Conservation (phyloP, 2,797 vertebrate species). For the Micrastur ruficollis region DNA sequence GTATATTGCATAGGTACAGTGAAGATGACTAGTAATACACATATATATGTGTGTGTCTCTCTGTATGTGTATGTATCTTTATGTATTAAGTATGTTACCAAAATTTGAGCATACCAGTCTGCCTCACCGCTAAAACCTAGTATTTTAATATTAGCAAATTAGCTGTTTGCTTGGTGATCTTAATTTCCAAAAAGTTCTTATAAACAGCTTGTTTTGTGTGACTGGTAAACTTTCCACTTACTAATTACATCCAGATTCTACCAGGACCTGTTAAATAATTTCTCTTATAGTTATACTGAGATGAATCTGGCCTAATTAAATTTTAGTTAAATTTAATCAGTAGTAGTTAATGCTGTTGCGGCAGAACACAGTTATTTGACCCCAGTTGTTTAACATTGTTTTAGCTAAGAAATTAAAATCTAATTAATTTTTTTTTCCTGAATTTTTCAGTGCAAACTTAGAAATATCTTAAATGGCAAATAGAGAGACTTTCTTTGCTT, state of each 20-base stretch:
- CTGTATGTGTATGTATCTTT: background rate
- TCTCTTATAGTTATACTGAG: background rate
- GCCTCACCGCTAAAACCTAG: background rate
- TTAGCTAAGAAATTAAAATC: background rate
- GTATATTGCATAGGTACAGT: background rate
- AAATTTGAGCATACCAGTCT: background rate
- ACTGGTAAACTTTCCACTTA: background rate
- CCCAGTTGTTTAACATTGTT: background rate
- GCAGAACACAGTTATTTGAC: background rate
- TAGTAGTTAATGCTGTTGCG: constrained; percentile 16
- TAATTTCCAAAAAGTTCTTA: background rate
- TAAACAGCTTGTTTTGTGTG: background rate
- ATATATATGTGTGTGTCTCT: accelerated
- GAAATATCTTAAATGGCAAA: background rate
- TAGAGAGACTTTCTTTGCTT: background rate
- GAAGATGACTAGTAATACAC: background rate
- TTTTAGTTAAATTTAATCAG: constrained; percentile 24
- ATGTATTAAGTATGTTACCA: background rate
- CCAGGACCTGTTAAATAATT: constrained; percentile 35
- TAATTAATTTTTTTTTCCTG: background rate
- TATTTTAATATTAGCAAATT: background rate
- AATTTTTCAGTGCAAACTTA: background rate
- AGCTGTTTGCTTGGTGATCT: background rate
- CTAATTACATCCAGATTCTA: constrained; percentile 34
- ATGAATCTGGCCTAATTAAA: constrained; percentile 32